Base-by-base conservation (phyloP, 2,888 invertebrate genomes). In the Brenthis ino region DNA sequence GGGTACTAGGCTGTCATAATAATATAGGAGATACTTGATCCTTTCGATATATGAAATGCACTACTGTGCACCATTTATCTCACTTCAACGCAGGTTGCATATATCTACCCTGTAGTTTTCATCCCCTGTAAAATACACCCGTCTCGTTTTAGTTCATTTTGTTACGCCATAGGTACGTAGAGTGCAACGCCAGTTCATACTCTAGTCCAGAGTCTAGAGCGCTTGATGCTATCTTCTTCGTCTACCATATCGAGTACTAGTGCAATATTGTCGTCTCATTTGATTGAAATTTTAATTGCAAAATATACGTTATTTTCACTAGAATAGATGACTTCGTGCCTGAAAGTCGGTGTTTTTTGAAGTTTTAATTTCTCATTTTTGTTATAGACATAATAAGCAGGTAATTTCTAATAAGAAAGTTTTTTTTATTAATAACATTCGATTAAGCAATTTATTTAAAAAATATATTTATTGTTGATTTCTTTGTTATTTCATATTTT, bases 1-100 rank as follows among this genome's bases (percentile, higher is more conserved):
- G 24, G 58, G 48, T 60, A 60, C 58, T 48, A 60, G 58, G 58
- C 58, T 48, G 1, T n/a, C 48, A 60, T 60, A n/a, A 47, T 48
- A 12, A 28, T 14, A 2, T n/a, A 48, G 58, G 14, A 48, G 58
- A 28, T 48, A 58, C 1, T n/a, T 16, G 13, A 12, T 43, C 47
- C 28, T 48, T 47, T 11, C n/a, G 24, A 13, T 14, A 58, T 6
- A 24, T 47, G 16, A 14, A 58, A 24, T 13, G 28, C 48, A 24
- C 2, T 13, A 20, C 0, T 20, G 53, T 37, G 12, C 28, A 57
- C 1, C 14, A 24, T 24, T 58, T 58, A 24, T 47, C 58, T 58
- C 58, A 28, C 58, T 60, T 24, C 12, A 28, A 60, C n/a, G 1
- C 20, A 47, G 6, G 12, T n/a, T 11, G 28, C 24, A 14, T 57